phyloP scores from a whole-genome alignment of 2,888 invertebrate genomes.

The Nemurella pictetii region DNA sequence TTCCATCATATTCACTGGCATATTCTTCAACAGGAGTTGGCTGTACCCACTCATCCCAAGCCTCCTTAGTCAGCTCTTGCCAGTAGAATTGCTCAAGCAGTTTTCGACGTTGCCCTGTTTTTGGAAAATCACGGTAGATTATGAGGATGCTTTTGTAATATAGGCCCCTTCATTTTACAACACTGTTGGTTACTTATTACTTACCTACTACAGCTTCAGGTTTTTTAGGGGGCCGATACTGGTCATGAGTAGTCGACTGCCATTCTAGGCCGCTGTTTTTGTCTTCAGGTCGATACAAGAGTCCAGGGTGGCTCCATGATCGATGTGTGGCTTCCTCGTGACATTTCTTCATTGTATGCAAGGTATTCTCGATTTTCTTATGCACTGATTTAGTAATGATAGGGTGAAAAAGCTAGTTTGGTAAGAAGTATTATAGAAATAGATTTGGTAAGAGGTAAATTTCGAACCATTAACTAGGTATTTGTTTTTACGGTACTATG shows the following conservation, averaged over 20 bases:
- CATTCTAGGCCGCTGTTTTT: neutral
- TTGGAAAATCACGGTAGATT: neutral
- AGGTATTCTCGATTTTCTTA: too few relatives aligned
- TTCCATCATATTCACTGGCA: constrained; percentile 10
- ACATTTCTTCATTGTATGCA: neutral
- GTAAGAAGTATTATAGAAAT: too few relatives aligned
- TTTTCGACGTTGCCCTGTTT: neutral
- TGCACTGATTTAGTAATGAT: too few relatives aligned
- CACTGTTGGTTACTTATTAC: neutral
- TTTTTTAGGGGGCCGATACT: neutral
- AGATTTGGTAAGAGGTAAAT: too few relatives aligned
- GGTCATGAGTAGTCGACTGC: constrained; percentile 13
- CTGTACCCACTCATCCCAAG: neutral
- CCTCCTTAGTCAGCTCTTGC: constrained; percentile 1
- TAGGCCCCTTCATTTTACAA: too few relatives aligned
- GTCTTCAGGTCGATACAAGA: neutral
- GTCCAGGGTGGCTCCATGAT: constrained; percentile 24
- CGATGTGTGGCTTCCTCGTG: neutral
- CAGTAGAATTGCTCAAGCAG: constrained; percentile 5
- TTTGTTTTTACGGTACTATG: too few relatives aligned
- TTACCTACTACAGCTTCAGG: neutral
- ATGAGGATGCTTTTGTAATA: neutral
- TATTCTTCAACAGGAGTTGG: constrained; percentile 22
- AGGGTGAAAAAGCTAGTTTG: too few relatives aligned
- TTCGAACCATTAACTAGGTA: too few relatives aligned